phyloP scores from a whole-genome alignment of 1,140 invertebrate species.

The Lepidurus couesii region DNA sequence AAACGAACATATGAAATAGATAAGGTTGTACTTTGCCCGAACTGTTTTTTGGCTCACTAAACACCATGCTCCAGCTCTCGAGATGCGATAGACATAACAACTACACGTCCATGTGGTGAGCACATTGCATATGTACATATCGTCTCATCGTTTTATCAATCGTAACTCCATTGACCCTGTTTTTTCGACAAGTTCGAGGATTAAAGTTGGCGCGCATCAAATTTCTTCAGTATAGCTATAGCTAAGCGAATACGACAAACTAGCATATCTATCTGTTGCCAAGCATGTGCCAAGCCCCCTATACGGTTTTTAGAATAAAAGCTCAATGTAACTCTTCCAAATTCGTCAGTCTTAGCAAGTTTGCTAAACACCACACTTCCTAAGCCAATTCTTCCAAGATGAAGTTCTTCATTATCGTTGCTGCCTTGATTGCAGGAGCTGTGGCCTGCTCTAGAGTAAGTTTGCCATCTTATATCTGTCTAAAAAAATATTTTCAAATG shows the following conservation, averaged over 20 bases:
- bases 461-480: no score
- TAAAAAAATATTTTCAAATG: no score
- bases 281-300: not conserved
- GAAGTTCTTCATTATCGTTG: no score
- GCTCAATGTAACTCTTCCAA: no score
- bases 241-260: not conserved
- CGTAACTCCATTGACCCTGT: not conserved
- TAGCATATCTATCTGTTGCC: not conserved
- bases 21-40: no score
- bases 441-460: no score
- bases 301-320: no score
- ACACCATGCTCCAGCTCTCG: not conserved
- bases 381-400: no score
- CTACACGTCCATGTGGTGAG: not conserved
- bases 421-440: no score
- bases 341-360: no score
- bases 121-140: not conserved
- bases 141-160: not conserved
- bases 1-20: not conserved
- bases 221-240: not conserved
- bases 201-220: not conserved
- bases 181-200: not conserved
- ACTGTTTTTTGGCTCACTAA: not conserved
- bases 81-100: not conserved
- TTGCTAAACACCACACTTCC: no score